Evolutionary conservation across 2,797 vertebrate species (phyloP).

Genomic region (Sebastes nivosus): DNA sequence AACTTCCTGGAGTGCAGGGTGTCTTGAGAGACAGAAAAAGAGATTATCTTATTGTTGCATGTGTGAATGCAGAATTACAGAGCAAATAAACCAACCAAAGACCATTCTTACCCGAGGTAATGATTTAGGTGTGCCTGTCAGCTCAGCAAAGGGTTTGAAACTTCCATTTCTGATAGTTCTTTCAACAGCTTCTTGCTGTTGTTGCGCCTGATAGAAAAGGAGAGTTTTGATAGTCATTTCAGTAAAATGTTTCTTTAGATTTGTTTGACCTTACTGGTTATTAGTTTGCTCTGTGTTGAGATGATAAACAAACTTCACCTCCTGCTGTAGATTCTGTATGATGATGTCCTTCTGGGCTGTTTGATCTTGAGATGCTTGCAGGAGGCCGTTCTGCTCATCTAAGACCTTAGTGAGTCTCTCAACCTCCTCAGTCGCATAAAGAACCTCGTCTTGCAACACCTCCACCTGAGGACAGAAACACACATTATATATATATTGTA

Average conservation of each 20-base stretch:
- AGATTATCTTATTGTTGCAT: neutral
- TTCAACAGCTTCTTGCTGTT: conserved; percentile 73
- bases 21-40: conserved; percentile 70
- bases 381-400: conserved; percentile 85
- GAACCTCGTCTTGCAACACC: conserved; percentile 90
- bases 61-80: neutral
- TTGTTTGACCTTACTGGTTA: neutral
- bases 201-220: conserved; percentile 62
- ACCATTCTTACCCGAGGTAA: conserved; percentile 63
- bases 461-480: conserved; percentile 81
- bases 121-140: conserved; percentile 67
- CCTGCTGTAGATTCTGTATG: conserved; percentile 85
- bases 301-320: conserved; percentile 74
- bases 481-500: neutral
- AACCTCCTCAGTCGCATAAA: conserved; percentile 89
- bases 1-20: conserved; percentile 86
- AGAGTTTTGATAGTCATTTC: neutral
- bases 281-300: neutral
- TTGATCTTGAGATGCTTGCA: conserved; percentile 87
- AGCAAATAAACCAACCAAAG: neutral
- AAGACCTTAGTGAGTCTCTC: conserved; percentile 89
- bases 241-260: neutral
- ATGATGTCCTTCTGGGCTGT: conserved; percentile 80
- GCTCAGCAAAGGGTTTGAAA: conserved; percentile 33
- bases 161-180: conserved; percentile 54